Evolutionary conservation across 2,113 vertebrate species (phyloP), one percentile per base, ranked within the genome.

Genomic region (Tympanuchus pallidicinctus): DNA sequence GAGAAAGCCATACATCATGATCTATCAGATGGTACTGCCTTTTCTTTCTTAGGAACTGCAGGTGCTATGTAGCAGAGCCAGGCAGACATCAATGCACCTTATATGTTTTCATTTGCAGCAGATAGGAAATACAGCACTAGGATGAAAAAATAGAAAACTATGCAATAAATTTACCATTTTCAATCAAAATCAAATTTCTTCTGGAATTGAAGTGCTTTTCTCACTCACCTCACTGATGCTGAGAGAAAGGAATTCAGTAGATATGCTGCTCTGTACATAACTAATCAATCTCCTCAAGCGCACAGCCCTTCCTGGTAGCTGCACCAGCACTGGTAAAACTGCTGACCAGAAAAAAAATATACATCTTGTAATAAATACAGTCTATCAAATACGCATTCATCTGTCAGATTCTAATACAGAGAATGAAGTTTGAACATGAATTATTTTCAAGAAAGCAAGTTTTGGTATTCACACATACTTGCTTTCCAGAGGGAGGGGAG

Each of bases 121-220:
- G 8, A 30, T 69, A 20, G 21, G 56, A 45, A 80, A 54, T 2
- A 43, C 7, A 56, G 6, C 12, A 59, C 6, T 18, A 75, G 10
- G 18, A 72, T 76, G 42, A 32, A 38, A 87, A 40, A 32, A 63
- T 32, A 16, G 81, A 91, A 93, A 82, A 82, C 21, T 73, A 82
- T 59, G 9, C 16, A 40, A 19, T 34, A 52, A 56, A 22, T 78
- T 45, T 82, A 47, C 28, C 10, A 25, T 64, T 88, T 65, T 61
- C 84, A 75, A 42, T 89, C 94, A 91, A 89, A 91, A 73, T 6
- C 20, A 64, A 40, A 82, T 91, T 87, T 83, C n/a, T 94, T 24
- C 42, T 36, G 36, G 59, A 94, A 92, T 84, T 61, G 69, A 77
- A 86, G 47, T 7, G 24, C 13, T 94, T 61, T 77, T 38, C 19